Evolutionary conservation across 2,888 invertebrate species (phyloP), one percentile per base, ranked within the genome.

Genomic region (Lasioglossum leucozonium): DNA sequence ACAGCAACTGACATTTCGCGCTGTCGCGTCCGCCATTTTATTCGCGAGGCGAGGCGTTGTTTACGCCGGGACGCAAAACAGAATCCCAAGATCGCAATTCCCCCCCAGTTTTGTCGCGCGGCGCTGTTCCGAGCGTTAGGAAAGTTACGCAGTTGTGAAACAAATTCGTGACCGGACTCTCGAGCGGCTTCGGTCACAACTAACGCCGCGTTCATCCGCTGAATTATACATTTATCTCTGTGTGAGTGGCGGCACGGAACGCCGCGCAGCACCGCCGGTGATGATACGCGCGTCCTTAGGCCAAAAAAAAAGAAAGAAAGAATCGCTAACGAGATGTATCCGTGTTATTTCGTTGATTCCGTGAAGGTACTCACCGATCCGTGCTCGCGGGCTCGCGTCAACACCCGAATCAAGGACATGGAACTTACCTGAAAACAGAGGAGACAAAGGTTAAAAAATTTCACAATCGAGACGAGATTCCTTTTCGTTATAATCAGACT

Each of bases 351-450:
- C 82, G 81, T 82, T 79, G 76, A 87, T 87, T 87, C 77, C 76
- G 73, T 73, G 55, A 81, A 76, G 58, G 82, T 89, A 89, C 89
- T 89, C 89, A 89, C 89, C 84, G 71, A 81, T 78, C 67, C 34
- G 58, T 71, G 40, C 8, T 77, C 71, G 72, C 30, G 79, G 13
- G 34, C 65, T 69, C 78, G 34, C 55, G 77, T 62, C 67, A 77
- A 77, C 81, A 42, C 37, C n/a, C 34, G 65, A 26, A 6, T 71
- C 78, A 77, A 26, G 76, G 71, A 69, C 73, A 67, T 67, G 62
- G n/a, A 51, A 83, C 91, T 91, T 90, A 91, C 91, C 91, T 91
- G 88, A 85, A 91, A 90, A 83, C 13, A 77, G 73, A 83, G 69
- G 78, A 62, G 18, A 58, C 13, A 51, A 77, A 0, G 4, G 67